Evolutionary conservation across 2,797 vertebrate genomes (phyloP).

Genomic region (Cynopterus sphinx): DNA sequence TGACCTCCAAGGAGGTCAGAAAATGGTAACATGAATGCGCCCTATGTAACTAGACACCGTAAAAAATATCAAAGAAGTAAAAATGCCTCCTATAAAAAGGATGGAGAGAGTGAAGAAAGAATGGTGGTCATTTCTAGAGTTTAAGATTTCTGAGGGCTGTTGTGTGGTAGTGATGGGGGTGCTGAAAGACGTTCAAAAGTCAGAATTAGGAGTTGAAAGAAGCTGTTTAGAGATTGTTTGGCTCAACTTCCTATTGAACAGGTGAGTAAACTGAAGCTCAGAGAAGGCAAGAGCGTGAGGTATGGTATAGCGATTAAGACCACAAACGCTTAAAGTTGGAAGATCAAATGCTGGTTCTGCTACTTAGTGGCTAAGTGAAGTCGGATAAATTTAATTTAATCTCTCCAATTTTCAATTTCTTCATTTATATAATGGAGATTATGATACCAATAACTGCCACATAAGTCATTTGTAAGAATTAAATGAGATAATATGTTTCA

Average conservation of each 20-base stretch:
- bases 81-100: neutral
- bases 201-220: neutral
- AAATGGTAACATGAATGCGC: neutral
- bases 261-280: neutral
- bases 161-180: neutral
- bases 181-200: neutral
- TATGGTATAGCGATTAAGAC: neutral
- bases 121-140: neutral
- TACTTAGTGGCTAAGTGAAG: neutral
- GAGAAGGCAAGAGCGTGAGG: neutral
- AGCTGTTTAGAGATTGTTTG: neutral
- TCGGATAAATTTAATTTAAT: neutral
- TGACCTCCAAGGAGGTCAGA: neutral
- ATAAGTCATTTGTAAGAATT: neutral
- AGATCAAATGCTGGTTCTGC: neutral
- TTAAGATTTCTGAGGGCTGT: neutral
- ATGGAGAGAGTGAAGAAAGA: neutral
- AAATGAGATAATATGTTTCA: neutral
- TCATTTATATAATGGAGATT: neutral
- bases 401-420: neutral
- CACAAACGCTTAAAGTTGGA: neutral
- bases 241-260: neutral
- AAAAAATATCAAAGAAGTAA: conserved; percentile 17
- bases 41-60: neutral
- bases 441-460: neutral